phyloP scores from a whole-genome alignment of 2,797 vertebrate genomes.

The Molossus molossus region DNA sequence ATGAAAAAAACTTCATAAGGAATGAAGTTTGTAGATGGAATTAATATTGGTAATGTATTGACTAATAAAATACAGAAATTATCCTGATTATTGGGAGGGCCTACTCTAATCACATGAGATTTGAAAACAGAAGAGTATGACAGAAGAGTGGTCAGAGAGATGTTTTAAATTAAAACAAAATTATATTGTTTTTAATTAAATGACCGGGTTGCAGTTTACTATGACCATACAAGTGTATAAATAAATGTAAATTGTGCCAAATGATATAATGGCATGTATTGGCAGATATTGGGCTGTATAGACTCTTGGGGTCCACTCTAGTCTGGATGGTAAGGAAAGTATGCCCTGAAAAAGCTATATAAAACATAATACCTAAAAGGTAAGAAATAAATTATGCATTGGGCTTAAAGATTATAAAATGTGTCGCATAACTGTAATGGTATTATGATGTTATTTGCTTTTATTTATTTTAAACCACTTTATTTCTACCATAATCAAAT shows the following conservation, averaged over 20 bases:
- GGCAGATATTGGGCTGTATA: background rate
- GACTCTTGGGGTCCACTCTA: background rate
- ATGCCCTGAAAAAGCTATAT: background rate
- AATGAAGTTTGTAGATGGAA: background rate
- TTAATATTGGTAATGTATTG: background rate
- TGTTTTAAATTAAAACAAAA: slow-evolving; percentile 44
- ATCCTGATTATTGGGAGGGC: background rate
- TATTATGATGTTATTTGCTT: slow-evolving; percentile 11
- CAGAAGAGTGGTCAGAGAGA: background rate
- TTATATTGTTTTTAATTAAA: background rate
- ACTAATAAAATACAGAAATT: background rate
- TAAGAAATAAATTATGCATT: background rate
- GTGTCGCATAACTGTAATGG: background rate
- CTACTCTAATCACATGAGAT: background rate
- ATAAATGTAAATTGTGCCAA: background rate
- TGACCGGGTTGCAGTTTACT: background rate
- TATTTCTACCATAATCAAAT: slow-evolving; percentile 3
- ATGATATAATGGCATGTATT: background rate
- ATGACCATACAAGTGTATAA: background rate
- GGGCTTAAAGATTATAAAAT: background rate
- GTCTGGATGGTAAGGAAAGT: background rate
- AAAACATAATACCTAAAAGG: background rate
- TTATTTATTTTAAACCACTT: slow-evolving; percentile 49
- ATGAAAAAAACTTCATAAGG: no score
- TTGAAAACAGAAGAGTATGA: background rate